Evolutionary conservation across 2,888 invertebrate species (phyloP).

Genomic region (Sphaeridia pumilis): DNA sequence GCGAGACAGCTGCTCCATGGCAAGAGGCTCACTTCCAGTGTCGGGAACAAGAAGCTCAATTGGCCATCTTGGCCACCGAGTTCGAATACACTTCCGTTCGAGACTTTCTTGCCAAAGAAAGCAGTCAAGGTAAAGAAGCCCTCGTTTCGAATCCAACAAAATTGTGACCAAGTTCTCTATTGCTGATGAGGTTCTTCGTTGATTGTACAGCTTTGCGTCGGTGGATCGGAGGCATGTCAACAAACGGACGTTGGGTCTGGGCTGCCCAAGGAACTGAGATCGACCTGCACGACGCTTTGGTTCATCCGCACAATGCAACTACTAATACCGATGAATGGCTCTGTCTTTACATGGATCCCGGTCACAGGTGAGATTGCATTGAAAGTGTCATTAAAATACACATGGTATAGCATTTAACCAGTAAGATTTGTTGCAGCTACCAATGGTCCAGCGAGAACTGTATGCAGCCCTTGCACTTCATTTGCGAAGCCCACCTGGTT

Average conservation of each 20-base stretch:
- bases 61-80: conserved; percentile 53
- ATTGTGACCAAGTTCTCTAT: too few species aligned
- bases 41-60: conserved; percentile 53
- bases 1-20: conserved; percentile 55
- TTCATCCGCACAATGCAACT: conserved; percentile 8
- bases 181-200: too few species aligned
- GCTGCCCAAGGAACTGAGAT: conserved; percentile 60
- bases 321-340: conserved; percentile 20
- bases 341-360: conserved; percentile 29
- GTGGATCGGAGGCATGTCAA: conserved; percentile 76
- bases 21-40: conserved; percentile 59
- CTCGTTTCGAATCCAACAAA: too few species aligned
- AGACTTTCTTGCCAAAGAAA: too few species aligned
- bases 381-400: too few species aligned
- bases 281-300: conserved; percentile 54
- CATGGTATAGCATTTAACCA: too few species aligned
- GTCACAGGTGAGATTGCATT: conserved; percentile 19
- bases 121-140: too few species aligned
- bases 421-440: too few species aligned
- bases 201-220: conserved; percentile 58
- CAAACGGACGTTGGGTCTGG: conserved; percentile 68
- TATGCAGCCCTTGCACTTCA: conserved; percentile 51
- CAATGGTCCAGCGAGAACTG: conserved; percentile 59
- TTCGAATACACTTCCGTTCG: conserved; percentile 48
- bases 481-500: conserved; percentile 56